Evolutionary conservation across 2,797 vertebrate genomes (phyloP).

Genomic region (Pterois miles): DNA sequence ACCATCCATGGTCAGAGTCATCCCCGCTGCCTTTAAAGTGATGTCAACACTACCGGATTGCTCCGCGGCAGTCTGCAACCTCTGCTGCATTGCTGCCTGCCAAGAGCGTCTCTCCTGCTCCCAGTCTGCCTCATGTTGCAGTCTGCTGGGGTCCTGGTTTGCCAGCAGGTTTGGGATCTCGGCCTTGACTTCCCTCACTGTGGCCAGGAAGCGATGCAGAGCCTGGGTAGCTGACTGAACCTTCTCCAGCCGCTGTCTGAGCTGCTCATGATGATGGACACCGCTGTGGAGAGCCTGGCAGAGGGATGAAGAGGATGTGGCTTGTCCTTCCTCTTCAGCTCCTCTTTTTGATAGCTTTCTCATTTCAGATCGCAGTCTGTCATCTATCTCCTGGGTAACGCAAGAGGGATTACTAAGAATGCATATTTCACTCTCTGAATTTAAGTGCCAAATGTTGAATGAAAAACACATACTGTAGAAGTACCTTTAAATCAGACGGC

Average conservation of each 20-base stretch:
- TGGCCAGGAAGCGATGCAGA: conserved; percentile 82
- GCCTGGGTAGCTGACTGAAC: conserved; percentile 70
- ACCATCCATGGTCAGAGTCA: conserved; percentile 73
- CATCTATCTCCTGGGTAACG: conserved; percentile 64
- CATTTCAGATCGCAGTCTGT: conserved; percentile 74
- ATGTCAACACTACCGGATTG: conserved; percentile 81
- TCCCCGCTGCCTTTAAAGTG: conserved; percentile 70
- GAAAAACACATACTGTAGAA: background rate
- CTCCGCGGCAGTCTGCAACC: conserved; percentile 70
- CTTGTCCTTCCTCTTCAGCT: conserved; percentile 52
- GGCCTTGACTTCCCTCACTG: conserved; percentile 68
- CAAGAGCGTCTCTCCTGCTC: conserved; percentile 33
- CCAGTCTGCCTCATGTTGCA: conserved; percentile 27
- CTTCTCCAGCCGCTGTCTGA: conserved; percentile 72
- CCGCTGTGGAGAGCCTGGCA: conserved; percentile 69
- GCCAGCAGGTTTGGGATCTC: conserved; percentile 45
- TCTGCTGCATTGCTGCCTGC: conserved; percentile 54
- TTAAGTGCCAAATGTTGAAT: background rate
- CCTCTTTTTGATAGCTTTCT: conserved; percentile 74
- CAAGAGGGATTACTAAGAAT: background rate
- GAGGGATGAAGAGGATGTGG: conserved; percentile 59
- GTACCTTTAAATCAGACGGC: conserved; percentile 71
- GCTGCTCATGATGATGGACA: conserved; percentile 77
- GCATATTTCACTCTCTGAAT: background rate
- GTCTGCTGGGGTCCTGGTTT: conserved; percentile 17